Conservation (phyloP, 1,140 invertebrate species). For the Drosophila orosa region DNA sequence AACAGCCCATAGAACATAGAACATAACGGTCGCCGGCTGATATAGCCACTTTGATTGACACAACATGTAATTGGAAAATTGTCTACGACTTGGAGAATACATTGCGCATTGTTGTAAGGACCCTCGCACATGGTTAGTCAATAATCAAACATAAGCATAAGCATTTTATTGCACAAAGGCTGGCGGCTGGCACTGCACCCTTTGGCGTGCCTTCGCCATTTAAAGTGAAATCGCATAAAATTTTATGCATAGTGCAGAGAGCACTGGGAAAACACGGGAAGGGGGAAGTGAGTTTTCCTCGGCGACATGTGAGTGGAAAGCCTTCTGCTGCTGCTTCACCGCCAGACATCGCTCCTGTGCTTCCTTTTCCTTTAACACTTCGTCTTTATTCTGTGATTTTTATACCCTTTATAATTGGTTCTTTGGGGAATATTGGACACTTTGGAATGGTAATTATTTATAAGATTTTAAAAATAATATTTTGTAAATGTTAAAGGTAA, state of each 20-base stretch:
- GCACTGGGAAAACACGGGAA: slow-evolving; percentile 3
- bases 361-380: not conserved
- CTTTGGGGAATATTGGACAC: no score
- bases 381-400: slow-evolving; percentile 1
- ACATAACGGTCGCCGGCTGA: slow-evolving; percentile 15
- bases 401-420: not conserved
- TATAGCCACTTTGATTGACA: slow-evolving; percentile 66
- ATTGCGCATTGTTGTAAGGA: slow-evolving; percentile 30
- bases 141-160: slow-evolving; percentile 62
- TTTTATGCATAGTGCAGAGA: slow-evolving; percentile 42
- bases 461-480: no score
- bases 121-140: slow-evolving; percentile 48
- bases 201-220: slow-evolving; percentile 17
- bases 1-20: slow-evolving; percentile 6
- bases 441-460: not conserved
- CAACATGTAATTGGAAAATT: slow-evolving; percentile 77
- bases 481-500: no score
- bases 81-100: slow-evolving; percentile 60
- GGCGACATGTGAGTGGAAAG: slow-evolving; percentile 3
- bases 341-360: slow-evolving; percentile 20
- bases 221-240: slow-evolving; percentile 38
- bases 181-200: slow-evolving; percentile 23
- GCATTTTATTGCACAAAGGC: slow-evolving; percentile 60
- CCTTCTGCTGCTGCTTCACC: slow-evolving; percentile 22
- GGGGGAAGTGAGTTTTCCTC: not conserved